Base-by-base conservation (phyloP, 2,797 vertebrate genomes). In the Antrozous pallidus region DNA sequence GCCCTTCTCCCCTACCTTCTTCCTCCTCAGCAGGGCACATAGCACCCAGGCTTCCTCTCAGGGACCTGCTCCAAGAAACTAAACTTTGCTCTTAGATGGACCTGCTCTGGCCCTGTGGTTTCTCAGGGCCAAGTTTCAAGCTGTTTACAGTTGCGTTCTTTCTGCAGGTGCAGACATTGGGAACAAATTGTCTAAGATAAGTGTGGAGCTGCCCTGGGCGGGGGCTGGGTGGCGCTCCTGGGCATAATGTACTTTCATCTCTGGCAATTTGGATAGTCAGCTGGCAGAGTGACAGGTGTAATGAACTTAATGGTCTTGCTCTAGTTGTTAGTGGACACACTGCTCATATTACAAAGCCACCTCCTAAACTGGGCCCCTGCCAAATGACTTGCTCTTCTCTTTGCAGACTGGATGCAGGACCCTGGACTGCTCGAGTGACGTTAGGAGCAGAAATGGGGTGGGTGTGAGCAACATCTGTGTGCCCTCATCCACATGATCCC, bases 301-400 rank as follows among this genome's bases (percentile, higher is more conserved):
- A 88, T 80, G 94, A 95, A 80, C 92, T 96, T 95, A 77, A 93
- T 58, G 63, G 86, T 92, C 96, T 85, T 71, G 78, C 88, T 93
- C 82, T 93, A 74, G 92, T 96, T 93, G 87, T 61, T 40, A 69
- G 95, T 73, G 79, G 81, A 87, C 92, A 91, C 51, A 42, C 47
- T 63, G 94, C 95, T 96, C 93, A 2, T 31, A 69, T 96, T 97
- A 95, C 88, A 96, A 88, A 96, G 93, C 94, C 38, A 93, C 95
- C 93, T 88, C 93, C 70, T 83, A 69, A 54, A n/a, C 1, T n/a
- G 70, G 36, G 83, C 42, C 40, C n/a, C 26, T 49, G 95, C 95
- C 93, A 94, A 58, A 67, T 31, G 94, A 94, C 88, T 89, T 24
- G 81, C 36, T 93, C 58, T 95, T 88, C 91, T 75, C 65, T 86